Base-by-base conservation (phyloP, 2,113 vertebrate genomes). In the Stercorarius parasiticus region DNA sequence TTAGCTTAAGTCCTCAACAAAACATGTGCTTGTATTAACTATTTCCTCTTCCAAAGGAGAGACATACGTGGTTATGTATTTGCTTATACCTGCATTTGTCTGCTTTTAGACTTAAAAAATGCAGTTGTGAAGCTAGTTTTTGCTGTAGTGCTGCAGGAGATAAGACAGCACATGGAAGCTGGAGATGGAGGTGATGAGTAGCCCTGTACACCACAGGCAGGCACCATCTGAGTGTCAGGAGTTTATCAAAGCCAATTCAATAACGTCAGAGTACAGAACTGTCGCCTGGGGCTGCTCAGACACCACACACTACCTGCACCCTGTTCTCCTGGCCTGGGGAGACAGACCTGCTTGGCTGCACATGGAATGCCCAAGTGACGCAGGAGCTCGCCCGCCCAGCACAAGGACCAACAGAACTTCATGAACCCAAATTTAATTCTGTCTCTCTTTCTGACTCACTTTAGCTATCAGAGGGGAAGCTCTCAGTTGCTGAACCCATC, bases 221-320 rank as follows among this genome's bases (percentile, higher is more conserved):
- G 61, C n/a, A 65, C 58, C 25, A 20, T 9, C 52, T 30, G 10
- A 32, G 27, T 1, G 11, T 13, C 26, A 27, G 1, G 0, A 34
- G 5, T 3, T 50, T 22, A 21, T 61, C 17, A 14, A 58, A 43
- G 40, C 30, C 38, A 70, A 21, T n/a, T 73, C 22, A 36, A 10
- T 1, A 7, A 18, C 7, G 7, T 26, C 52, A 55, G 61, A 43
- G 36, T 7, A 5, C 20, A 26, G 50, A 66, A 16, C 3, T 2
- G 32, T 14, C 5, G 0, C 2, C n/a, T 53, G 84, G 71, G 65
- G 62, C 62, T 58, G 67, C 78, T 26, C 36, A 27, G 25, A 42
- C 47, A 43, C 11, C 18, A 2, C 58, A 13, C 23, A 2, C 50
- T 5, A 10, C 26, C 50, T 36, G 34, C 14, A 6, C 13, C 65